Conservation (phyloP, 2,888 invertebrate genomes). For the Dione vanillae region DNA sequence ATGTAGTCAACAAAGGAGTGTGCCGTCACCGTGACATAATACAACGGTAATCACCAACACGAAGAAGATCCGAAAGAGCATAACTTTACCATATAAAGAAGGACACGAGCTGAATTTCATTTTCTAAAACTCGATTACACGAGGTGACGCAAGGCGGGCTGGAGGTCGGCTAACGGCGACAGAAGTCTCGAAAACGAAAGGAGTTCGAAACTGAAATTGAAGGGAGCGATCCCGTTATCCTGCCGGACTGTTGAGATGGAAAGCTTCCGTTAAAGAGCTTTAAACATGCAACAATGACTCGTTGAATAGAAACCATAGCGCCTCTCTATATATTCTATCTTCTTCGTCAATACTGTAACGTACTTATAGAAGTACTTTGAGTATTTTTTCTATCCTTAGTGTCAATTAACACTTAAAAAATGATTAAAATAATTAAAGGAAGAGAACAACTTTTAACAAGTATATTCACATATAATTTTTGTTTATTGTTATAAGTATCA, state of each 20-base stretch:
- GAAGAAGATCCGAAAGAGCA: slow-evolving; percentile 60
- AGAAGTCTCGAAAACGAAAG: slow-evolving; percentile 79
- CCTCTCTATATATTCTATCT: slow-evolving; percentile 9
- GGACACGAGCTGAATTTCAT: slow-evolving; percentile 79
- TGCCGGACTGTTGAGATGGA: slow-evolving; percentile 73
- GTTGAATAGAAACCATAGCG: slow-evolving; percentile 41
- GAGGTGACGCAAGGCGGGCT: slow-evolving; percentile 71
- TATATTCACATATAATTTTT: too few species aligned
- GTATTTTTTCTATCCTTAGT: neutral
- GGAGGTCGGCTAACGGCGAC: slow-evolving; percentile 73
- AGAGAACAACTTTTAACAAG: too few species aligned
- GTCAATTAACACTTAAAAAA: too few species aligned
- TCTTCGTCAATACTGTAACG: too few species aligned
- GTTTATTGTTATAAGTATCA: too few species aligned
- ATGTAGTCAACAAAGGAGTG: slow-evolving; percentile 48
- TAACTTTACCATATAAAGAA: slow-evolving; percentile 75
- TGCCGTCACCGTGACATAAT: slow-evolving; percentile 50
- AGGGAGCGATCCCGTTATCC: slow-evolving; percentile 82
- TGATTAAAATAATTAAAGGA: too few species aligned
- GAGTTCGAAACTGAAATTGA: slow-evolving; percentile 79
- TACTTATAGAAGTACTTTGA: neutral
- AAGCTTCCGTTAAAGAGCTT: slow-evolving; percentile 76
- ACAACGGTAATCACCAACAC: slow-evolving; percentile 54
- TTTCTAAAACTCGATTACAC: slow-evolving; percentile 82
- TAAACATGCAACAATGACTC: slow-evolving; percentile 61